Base-by-base conservation (phyloP, 1,140 invertebrate species). In the Drosophila micromelanica region DNA sequence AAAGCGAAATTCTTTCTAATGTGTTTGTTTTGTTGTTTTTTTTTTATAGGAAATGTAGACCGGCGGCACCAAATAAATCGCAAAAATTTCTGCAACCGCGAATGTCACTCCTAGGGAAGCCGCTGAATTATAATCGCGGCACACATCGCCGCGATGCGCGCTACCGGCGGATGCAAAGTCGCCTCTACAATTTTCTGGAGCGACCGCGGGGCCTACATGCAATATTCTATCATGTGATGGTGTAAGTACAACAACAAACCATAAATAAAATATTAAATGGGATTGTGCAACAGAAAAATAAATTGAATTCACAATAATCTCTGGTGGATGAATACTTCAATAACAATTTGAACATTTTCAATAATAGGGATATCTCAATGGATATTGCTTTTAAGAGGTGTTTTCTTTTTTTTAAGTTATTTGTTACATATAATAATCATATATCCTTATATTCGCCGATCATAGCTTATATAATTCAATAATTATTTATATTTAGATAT, bases 131-230 rank as follows among this genome's bases (percentile, higher is more conserved):
- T 93, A 92, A 92, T 91, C 95, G 96, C 93, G 95, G 95, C 92
- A 95, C 95, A 93, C 70, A 73, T 73, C 95, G 97, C 92, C 95
- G 96, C 93, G 97, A 98, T 94, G 96, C 96, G 92, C 94, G 96
- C 76, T 98, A 98, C 93, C 94, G 98, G 87, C 95, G 96, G 91
- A 93, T 97, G 55, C 98, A 98, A 93, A 96, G 96, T 90, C 95
- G 96, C 92, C 94, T 98, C 91, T 98, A 98, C 94, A 98, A 98
- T 93, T 98, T 98, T 93, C 94, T 98, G 90, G 98, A 98, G 93
- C 93, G 97, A 91, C 97, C 98, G 60, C 94, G 97, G 77, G 96
- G 96, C 74, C 94, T 95, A 92, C 95, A 95, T 91, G 96, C 97
- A 64, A 95, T 97, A 90, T 93, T 96, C 76, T 98, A 98, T 94